These are phyloP conservation scores for Apodemia duryi DNA, from an alignment of 2,888 invertebrate species.

Conservation along the genomic window DNA sequence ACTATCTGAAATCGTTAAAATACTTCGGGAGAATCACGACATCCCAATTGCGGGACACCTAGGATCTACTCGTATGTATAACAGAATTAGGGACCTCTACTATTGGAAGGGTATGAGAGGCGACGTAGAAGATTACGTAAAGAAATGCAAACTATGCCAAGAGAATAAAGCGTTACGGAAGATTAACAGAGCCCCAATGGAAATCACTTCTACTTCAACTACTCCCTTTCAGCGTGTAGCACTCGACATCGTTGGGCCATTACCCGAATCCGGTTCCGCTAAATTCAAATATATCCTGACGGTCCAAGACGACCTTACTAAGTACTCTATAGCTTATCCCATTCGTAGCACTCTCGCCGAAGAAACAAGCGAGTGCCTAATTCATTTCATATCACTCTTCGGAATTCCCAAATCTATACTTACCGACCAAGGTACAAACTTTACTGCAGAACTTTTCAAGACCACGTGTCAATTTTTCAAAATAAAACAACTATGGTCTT, in stretches of 20 bases:
- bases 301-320: constrained; percentile 17
- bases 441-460: constrained; percentile 19
- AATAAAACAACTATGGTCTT: constrained; percentile 21
- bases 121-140: constrained; percentile 15
- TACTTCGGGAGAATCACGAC: not conserved
- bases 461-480: constrained; percentile 19
- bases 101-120: constrained; percentile 12
- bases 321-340: constrained; percentile 17
- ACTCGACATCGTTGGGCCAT: constrained; percentile 10
- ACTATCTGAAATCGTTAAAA: not conserved
- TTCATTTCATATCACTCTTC: constrained; percentile 21
- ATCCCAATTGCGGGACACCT: not conserved
- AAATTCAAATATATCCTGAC: constrained; percentile 7
- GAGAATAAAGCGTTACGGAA: constrained; percentile 16
- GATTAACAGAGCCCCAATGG: constrained; percentile 16
- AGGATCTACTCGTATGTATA: not conserved
- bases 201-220: constrained; percentile 17
- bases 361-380: constrained; percentile 19
- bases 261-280: constrained; percentile 1
- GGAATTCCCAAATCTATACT: constrained; percentile 22
- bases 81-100: not conserved
- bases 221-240: constrained; percentile 14
- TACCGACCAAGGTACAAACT: constrained; percentile 21
- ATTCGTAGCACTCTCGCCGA: constrained; percentile 16
- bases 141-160: constrained; percentile 4